Evolutionary conservation across 2,888 invertebrate genomes (phyloP), one percentile per base, ranked within the genome.

Genomic region (Hofmannophila pseudospretella): DNA sequence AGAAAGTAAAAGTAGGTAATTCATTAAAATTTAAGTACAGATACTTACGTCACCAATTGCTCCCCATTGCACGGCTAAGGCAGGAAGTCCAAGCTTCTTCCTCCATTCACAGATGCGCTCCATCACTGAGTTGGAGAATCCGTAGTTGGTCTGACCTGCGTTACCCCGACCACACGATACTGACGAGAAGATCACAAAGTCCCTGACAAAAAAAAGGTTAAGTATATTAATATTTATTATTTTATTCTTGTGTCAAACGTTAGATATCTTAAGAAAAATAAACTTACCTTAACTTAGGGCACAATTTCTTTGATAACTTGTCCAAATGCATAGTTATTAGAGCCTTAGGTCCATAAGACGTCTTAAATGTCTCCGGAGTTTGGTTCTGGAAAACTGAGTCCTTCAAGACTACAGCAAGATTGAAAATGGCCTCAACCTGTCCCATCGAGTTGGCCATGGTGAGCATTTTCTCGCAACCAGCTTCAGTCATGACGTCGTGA

Each of bases 161-260:
- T 97, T 97, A 51, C 97, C 97, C 12, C 96, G 90, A 9, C 97
- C 97, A 66, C 96, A 96, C 0, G 95, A 93, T 4, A 97, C 94
- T 10, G 96, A 96, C 0, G 97, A 97, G 81, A 97, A 97, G 11
- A 95, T 91, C 0, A 97, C 96, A 69, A 97, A 97, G 78, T 93
- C 89, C 58, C 91, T 88, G n/a, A n/a, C n/a, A n/a, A n/a, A n/a
- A n/a, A n/a, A n/a, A n/a, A n/a, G n/a, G n/a, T n/a, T n/a, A n/a
- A n/a, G n/a, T n/a, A n/a, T n/a, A n/a, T n/a, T n/a, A n/a, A n/a
- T n/a, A n/a, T n/a, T n/a, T n/a, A n/a, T n/a, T n/a, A n/a, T n/a
- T n/a, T n/a, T n/a, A n/a, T n/a, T n/a, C n/a, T n/a, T n/a, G n/a
- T n/a, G n/a, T n/a, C n/a, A n/a, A n/a, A n/a, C n/a, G n/a, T n/a